These are phyloP conservation scores for Micromesistius poutassou DNA, from an alignment of 2,797 vertebrate species.

Conservation along the genomic window DNA sequence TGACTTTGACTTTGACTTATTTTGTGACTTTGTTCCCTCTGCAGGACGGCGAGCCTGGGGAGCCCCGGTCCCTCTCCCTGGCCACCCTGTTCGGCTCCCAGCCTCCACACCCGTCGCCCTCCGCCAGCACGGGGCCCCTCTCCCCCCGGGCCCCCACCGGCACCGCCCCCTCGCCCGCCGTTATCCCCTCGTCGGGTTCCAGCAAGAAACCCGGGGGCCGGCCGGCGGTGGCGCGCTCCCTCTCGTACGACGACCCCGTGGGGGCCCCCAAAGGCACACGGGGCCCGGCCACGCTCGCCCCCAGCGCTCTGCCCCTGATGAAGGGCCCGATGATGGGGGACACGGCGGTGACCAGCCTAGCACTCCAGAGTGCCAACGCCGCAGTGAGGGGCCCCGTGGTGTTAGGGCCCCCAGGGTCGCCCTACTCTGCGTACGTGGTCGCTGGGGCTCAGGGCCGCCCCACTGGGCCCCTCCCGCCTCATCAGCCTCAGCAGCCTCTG, in stretches of 20 bases:
- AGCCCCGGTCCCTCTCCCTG: slow-evolving; percentile 80
- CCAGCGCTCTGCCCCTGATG: slow-evolving; percentile 3
- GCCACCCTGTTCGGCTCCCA: slow-evolving; percentile 82
- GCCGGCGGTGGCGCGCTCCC: slow-evolving; percentile 76
- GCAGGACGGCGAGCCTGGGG: slow-evolving; percentile 64
- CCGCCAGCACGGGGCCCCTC: slow-evolving; percentile 43
- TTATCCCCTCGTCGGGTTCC: slow-evolving; percentile 4
- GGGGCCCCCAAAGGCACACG: slow-evolving; percentile 14
- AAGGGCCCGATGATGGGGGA: background rate
- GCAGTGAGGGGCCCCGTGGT: background rate
- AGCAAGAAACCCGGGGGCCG: slow-evolving; percentile 47
- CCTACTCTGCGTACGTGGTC: background rate
- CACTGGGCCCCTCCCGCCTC: background rate
- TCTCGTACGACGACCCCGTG: slow-evolving; percentile 80
- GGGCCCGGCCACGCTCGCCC: background rate
- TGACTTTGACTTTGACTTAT: too few species aligned
- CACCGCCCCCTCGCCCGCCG: background rate
- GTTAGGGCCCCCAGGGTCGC: slow-evolving; percentile 1
- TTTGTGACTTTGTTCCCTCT: background rate
- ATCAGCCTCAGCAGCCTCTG: slow-evolving; percentile 7
- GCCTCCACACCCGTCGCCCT: slow-evolving; percentile 42
- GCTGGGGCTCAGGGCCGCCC: slow-evolving; percentile 5
- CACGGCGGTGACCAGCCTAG: background rate
- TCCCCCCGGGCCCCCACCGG: slow-evolving; percentile 15
- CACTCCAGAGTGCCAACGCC: background rate